phyloP scores from a whole-genome alignment of 2,113 vertebrate species.

The Ageneiosus marmoratus region DNA sequence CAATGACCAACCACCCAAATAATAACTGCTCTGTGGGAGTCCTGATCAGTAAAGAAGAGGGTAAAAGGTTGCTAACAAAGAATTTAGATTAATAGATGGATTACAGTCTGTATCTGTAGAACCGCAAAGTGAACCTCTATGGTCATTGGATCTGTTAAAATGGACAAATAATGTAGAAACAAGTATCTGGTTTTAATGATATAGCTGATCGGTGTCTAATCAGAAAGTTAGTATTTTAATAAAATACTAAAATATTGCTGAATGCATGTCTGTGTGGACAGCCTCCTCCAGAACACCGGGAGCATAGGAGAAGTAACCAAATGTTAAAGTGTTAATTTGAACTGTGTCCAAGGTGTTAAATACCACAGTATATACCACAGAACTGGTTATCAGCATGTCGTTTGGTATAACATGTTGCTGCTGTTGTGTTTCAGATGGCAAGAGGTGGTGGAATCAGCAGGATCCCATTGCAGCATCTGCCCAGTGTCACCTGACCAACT shows the following conservation, averaged over 20 bases:
- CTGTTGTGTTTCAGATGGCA: constrained; percentile 62
- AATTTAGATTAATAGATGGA: too few relatives aligned
- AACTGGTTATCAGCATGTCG: neutral
- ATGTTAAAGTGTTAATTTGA: neutral
- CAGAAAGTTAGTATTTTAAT: too few relatives aligned
- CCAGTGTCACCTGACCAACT: constrained; percentile 65
- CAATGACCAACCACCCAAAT: too few relatives aligned
- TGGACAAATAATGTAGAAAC: too few relatives aligned
- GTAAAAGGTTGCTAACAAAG: too few relatives aligned
- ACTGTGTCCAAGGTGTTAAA: neutral
- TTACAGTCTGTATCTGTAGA: too few relatives aligned
- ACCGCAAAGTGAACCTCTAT: too few relatives aligned
- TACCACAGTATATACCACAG: neutral
- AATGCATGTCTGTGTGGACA: neutral
- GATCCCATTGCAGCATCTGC: constrained; percentile 35
- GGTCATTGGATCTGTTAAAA: too few relatives aligned
- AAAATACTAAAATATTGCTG: neutral
- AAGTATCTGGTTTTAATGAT: neutral
- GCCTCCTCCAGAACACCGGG: neutral
- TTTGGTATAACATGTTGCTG: neutral
- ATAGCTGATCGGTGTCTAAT: neutral
- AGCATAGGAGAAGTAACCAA: neutral
- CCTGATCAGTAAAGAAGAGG: too few relatives aligned
- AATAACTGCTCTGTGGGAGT: too few relatives aligned
- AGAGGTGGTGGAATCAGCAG: constrained; percentile 59